Conservation (phyloP, 2,888 invertebrate species). For the Chorisops tibialis region DNA sequence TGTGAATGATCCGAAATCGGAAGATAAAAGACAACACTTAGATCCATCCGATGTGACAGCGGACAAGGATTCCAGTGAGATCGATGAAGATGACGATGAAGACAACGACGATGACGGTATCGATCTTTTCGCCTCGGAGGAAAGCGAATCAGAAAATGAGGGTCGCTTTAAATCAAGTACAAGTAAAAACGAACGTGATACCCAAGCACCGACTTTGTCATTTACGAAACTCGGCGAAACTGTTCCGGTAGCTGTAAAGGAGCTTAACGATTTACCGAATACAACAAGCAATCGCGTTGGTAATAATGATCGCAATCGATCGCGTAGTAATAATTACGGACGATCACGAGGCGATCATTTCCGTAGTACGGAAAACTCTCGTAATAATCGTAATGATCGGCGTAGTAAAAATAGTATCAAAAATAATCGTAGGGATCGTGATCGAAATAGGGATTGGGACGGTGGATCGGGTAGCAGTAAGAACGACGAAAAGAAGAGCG, state of each 20-base stretch:
- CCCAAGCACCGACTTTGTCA: constrained; percentile 32
- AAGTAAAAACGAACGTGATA: constrained; percentile 31
- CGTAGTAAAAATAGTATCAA: constrained; percentile 4
- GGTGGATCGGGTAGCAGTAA: constrained; percentile 18
- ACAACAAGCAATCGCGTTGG: constrained; percentile 1
- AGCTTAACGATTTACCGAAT: constrained; percentile 31
- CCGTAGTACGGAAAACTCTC: constrained; percentile 10
- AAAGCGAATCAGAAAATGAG: constrained; percentile 38
- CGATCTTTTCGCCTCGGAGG: constrained; percentile 37
- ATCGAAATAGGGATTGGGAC: constrained; percentile 18
- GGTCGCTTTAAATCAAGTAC: constrained; percentile 36
- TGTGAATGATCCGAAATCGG: constrained; percentile 12
- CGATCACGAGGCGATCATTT: constrained; percentile 9
- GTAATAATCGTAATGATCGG: constrained; percentile 16
- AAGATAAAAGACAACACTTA: constrained; percentile 19
- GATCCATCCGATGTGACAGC: constrained; percentile 28
- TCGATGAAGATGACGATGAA: constrained; percentile 29
- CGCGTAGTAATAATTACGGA: constrained; percentile 19
- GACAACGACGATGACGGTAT: constrained; percentile 36
- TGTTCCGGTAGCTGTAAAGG: constrained; percentile 27
- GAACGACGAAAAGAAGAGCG: constrained; percentile 18
- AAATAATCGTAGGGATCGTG: constrained; percentile 8
- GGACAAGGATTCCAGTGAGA: constrained; percentile 29
- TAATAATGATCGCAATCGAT: constrained; percentile 15
- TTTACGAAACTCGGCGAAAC: constrained; percentile 35